Base-by-base conservation (phyloP, 2,113 vertebrate genomes). In the Python bivittatus region DNA sequence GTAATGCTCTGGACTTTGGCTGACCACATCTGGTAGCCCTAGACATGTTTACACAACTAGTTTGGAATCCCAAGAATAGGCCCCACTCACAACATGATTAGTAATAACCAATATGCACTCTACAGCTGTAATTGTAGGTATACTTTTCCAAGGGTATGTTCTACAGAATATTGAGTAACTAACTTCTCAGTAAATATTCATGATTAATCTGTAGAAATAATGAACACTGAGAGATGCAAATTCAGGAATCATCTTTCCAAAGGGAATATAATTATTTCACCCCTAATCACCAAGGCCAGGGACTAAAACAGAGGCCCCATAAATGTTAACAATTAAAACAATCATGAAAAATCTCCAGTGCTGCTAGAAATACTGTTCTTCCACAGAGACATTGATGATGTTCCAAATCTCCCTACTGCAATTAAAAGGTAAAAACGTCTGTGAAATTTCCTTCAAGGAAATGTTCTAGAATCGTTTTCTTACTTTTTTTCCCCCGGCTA, bases 301-400 rank as follows among this genome's bases (percentile, higher is more conserved):
- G 42, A 91, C 1, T 84, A 38, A 53, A 58, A 48, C 7, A 58
- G n/a, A 44, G 56, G 84, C 54, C 12, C 8, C 42, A 58, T 5
- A 91, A 90, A 60, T 15, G 0, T 27, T 44, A 58, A 25, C 53
- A 58, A 58, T 91, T 84, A 84, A 58, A 84, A 84, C 20, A 22
- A 2, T n/a, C 27, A 3, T 85, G 38, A 58, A 91, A 23, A 85
- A 60, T 1, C 20, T 48, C 44, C 11, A 53, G 29, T 61, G 58
- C 86, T 85, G 83, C 88, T 86, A 89, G 29, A 92, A 17, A 53
- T 87, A 3, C 1, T 93, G 54, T 54, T 88, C 57, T 89, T 84
- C 2, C 12, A 84, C 0, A 48, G 29, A 91, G 5, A 84, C 91
- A 91, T 0, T 58, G 1, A 29, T 85, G 58, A 2, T 89, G 91